These are phyloP conservation scores for Lasioglossum calceatum DNA, from an alignment of 2,888 invertebrate species.

Conservation along the genomic window DNA sequence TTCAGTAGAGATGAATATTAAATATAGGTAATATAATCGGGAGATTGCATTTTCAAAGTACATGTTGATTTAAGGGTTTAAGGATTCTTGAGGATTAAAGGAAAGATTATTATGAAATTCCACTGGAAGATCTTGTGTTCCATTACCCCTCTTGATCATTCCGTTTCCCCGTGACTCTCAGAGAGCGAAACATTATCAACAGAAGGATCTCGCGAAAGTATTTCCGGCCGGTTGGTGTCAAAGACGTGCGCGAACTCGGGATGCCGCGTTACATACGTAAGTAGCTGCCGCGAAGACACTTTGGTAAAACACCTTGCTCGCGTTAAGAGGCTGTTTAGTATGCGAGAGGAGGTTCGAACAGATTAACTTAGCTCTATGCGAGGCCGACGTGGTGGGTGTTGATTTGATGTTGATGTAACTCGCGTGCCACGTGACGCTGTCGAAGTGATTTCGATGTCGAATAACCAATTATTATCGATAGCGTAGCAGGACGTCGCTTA, in stretches of 20 bases:
- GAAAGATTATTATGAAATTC: not conserved
- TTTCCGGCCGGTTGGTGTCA: constrained; percentile 69
- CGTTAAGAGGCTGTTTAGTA: constrained; percentile 72
- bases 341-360: constrained; percentile 70
- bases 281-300: constrained; percentile 68
- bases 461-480: not conserved
- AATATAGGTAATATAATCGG: too few species aligned
- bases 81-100: not conserved
- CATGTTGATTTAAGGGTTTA: not conserved
- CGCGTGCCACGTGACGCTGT: constrained; percentile 57
- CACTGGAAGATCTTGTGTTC: not conserved
- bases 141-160: not conserved
- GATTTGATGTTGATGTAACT: constrained; percentile 67
- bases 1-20: too few species aligned
- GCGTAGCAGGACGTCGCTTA: not conserved
- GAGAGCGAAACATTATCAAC: not conserved
- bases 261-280: constrained; percentile 71
- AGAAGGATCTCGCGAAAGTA: constrained; percentile 58
- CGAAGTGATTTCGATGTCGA: constrained; percentile 63
- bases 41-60: not conserved
- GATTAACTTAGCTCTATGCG: constrained; percentile 71
- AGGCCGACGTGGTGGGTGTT: constrained; percentile 47
- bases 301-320: constrained; percentile 72
- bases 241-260: constrained; percentile 70
- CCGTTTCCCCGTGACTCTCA: not conserved